Evolutionary conservation across 2,113 vertebrate species (phyloP).

Genomic region (Gasterosteus nipponicus): DNA sequence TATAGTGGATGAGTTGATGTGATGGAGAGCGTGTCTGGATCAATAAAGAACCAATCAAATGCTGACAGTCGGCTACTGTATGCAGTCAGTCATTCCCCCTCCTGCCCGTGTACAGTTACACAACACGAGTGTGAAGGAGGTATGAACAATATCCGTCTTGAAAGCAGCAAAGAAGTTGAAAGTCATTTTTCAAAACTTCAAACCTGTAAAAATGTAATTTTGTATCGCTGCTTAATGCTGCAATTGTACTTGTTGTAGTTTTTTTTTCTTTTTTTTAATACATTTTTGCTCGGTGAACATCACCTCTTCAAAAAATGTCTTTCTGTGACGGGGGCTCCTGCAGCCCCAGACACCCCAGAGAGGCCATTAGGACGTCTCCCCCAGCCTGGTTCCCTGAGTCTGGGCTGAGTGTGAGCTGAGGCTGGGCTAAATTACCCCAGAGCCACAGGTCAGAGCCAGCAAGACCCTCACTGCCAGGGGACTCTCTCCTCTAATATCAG

Average conservation of each 20-base stretch:
- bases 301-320: background rate
- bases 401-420: slow-evolving; percentile 19
- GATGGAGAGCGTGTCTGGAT: slow-evolving; percentile 85
- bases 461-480: slow-evolving; percentile 61
- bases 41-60: slow-evolving; percentile 85
- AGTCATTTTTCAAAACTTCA: slow-evolving; percentile 16
- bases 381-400: slow-evolving; percentile 41
- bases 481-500: slow-evolving; percentile 66
- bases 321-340: slow-evolving; percentile 27
- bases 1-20: slow-evolving; percentile 88
- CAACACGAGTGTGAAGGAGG: slow-evolving; percentile 67
- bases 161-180: slow-evolving; percentile 34
- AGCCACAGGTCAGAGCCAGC: slow-evolving; percentile 75
- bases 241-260: background rate
- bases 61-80: slow-evolving; percentile 79
- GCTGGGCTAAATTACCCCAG: slow-evolving; percentile 70
- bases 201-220: background rate
- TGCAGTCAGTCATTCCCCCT: slow-evolving; percentile 74
- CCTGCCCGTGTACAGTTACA: slow-evolving; percentile 53
- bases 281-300: background rate
- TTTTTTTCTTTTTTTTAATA: background rate
- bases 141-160: slow-evolving; percentile 46
- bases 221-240: background rate
- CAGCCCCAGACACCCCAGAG: slow-evolving; percentile 70
- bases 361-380: slow-evolving; percentile 71